Conservation (phyloP, 2,113 vertebrate genomes). For the Ctenodactylus gundi region DNA sequence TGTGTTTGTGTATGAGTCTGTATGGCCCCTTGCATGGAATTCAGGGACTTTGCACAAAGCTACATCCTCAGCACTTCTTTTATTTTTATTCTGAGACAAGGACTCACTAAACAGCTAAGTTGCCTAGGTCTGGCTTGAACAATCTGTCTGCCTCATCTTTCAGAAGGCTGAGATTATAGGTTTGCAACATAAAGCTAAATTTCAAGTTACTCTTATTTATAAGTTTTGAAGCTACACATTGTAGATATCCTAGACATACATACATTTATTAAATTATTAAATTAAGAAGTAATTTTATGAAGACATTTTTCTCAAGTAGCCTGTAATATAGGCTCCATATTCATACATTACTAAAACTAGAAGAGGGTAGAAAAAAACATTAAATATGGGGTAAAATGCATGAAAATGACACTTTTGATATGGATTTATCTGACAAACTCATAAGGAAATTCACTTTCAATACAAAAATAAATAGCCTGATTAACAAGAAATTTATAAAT, state of each 20-base stretch:
- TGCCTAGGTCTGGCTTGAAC: no score
- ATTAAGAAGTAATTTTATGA: neutral
- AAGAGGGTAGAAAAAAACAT: neutral
- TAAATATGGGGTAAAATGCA: no score
- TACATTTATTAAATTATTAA: neutral
- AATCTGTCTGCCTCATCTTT: no score
- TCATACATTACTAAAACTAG: neutral
- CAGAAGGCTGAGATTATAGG: no score
- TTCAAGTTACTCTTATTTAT: neutral
- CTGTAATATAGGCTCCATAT: neutral
- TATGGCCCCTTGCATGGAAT: no score
- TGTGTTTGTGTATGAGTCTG: no score
- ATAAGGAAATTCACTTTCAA: neutral
- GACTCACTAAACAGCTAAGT: no score
- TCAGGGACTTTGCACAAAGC: no score
- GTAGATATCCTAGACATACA: neutral
- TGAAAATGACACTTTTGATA: neutral
- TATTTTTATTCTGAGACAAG: no score
- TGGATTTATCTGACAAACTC: neutral
- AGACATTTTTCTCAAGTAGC: neutral
- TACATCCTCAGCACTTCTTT: no score
- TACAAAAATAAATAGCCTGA: neutral
- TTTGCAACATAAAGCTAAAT: no score
- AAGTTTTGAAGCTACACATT: neutral
- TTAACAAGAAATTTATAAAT: neutral